Base-by-base conservation (phyloP, 2,888 invertebrate species). In the Bombylius major region DNA sequence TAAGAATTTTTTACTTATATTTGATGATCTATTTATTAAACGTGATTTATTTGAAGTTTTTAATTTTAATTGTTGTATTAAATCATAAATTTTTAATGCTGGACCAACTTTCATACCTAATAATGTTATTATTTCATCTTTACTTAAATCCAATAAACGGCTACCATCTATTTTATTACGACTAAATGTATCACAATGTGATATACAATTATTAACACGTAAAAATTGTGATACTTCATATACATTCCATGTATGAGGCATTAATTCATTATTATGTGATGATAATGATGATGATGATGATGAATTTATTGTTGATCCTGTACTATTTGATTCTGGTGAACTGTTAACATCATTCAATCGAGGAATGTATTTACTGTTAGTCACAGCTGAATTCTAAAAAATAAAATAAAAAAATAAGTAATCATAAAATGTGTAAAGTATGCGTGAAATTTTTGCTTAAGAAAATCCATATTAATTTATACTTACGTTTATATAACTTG, bases 71-170 rank as follows among this genome's bases (percentile, higher is more conserved):
- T 93, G 91, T 68, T 92, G 89, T 68, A 96, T 89, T 62, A 96
- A 81, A 77, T 95, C 92, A 69, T 82, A 89, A 66, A 96, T 93
- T 78, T 95, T 95, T 58, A 96, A 74, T 23, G 94, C 92, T 8
- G 95, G 95, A 3, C 95, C 95, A 58, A 96, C 93, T 79, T 94
- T 95, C 82, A 90, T 93, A 63, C 90, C 88, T 33, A 93, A 84
- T 60, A 93, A 77, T 66, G 87, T 87, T 65, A 94, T 84, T 61
- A 96, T 89, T 75, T 94, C 87, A 70, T 94, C 93, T 76, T 94
- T 92, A 52, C 86, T 86, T 58, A 96, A 76, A 61, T 83, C 81
- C 58, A 95, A 76, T 68, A 96, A 78, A 68, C 81, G 82, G 59
- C 85, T 82, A 1, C 96, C 95, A 64, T 88, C 87, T 61, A 95